phyloP scores from a whole-genome alignment of 2,888 invertebrate species.

The Crocallis elinguaria region DNA sequence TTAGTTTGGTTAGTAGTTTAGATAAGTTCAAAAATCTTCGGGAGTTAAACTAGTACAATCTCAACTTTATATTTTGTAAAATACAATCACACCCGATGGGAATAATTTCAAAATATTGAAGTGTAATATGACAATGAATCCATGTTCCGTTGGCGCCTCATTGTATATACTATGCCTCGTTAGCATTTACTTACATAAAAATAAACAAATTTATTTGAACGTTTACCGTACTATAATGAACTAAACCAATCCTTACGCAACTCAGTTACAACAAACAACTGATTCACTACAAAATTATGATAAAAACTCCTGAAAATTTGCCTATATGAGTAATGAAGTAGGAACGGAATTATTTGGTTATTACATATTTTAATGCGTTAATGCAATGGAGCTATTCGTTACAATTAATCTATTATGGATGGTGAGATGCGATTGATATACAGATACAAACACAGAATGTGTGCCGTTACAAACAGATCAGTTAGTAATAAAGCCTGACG shows the following conservation, averaged over 20 bases:
- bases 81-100: conserved; percentile 26
- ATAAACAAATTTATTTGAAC: too few species aligned
- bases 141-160: too few species aligned
- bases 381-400: conserved; percentile 18
- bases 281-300: conserved; percentile 9
- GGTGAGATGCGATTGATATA: conserved; percentile 13
- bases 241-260: too few species aligned
- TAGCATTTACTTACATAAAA: too few species aligned
- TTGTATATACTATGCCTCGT: too few species aligned
- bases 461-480: not conserved
- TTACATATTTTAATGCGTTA: conserved; percentile 12
- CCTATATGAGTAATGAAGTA: conserved; percentile 19
- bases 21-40: conserved; percentile 17
- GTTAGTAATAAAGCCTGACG: conserved; percentile 3
- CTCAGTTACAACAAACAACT: too few species aligned
- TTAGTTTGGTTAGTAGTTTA: not conserved
- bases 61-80: too few species aligned
- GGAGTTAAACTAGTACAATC: conserved; percentile 10
- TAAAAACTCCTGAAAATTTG: conserved; percentile 23
- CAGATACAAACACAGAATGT: conserved; percentile 4
- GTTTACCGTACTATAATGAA: too few species aligned
- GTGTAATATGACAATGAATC: too few species aligned
- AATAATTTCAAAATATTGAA: conserved; percentile 28
- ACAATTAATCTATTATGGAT: conserved; percentile 15
- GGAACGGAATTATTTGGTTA: conserved; percentile 18